Percentiles rank a stretch among this genome's conserved stretches.
Conservation (phyloP, 2,797 vertebrate species). For the Rhyacichthys aspro region DNA sequence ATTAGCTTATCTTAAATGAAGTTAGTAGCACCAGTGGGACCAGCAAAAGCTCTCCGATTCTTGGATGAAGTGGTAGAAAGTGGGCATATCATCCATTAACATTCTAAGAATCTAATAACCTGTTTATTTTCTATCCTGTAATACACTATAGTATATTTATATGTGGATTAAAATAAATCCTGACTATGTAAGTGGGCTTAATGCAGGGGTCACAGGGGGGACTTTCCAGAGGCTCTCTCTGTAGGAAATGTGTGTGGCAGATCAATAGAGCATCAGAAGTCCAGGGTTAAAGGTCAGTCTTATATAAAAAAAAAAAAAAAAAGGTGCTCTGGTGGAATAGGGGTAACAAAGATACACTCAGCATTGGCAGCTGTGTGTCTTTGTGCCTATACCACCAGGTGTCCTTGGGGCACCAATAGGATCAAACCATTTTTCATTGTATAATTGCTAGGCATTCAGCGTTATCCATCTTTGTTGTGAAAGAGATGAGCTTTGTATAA, state of each 20-base stretch:
- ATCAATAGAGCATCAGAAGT: slow-evolving; percentile 58
- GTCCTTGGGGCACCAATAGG: slow-evolving; percentile 27
- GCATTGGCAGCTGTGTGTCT: slow-evolving; percentile 15
- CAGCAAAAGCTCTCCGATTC: too few relatives aligned
- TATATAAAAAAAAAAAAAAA: too few relatives aligned
- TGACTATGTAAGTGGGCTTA: background rate
- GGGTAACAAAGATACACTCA: slow-evolving; percentile 34
- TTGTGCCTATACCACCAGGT: slow-evolving; percentile 20
- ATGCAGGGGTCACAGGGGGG: background rate
- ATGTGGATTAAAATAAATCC: background rate
- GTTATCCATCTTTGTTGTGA: slow-evolving; percentile 12
- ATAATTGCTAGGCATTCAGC: slow-evolving; percentile 14
- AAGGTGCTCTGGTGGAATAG: too few relatives aligned
- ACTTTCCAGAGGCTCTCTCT: background rate
- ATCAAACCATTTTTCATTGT: slow-evolving; percentile 32
- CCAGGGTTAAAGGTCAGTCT: slow-evolving; percentile 49
- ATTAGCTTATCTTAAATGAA: too few relatives aligned
- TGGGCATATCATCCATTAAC: too few relatives aligned
- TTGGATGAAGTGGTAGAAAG: too few relatives aligned
- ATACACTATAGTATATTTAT: too few relatives aligned
- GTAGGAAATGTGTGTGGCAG: slow-evolving; percentile 6
- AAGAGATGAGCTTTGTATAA: background rate
- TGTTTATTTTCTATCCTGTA: too few relatives aligned
- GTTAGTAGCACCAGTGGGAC: too few relatives aligned
- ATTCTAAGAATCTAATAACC: too few relatives aligned